phyloP scores from a whole-genome alignment of 1,140 invertebrate genomes.

The Aethina tumida region DNA sequence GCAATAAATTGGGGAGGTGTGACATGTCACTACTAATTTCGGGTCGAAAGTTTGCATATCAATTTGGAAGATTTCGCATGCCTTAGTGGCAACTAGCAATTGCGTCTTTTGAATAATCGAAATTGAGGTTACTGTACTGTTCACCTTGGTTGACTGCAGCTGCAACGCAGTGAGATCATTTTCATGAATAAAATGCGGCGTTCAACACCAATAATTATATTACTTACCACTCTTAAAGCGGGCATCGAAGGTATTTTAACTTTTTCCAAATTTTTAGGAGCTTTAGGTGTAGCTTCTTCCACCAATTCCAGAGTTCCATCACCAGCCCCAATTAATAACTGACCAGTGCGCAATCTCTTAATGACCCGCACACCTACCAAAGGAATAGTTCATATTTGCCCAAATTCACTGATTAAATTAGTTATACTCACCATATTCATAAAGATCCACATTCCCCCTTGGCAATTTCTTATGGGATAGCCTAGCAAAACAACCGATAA shows the following conservation, averaged over 20 bases:
- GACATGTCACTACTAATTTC: slow-evolving; percentile 69
- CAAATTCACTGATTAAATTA: background rate
- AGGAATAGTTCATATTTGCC: background rate
- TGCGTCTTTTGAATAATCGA: slow-evolving; percentile 42
- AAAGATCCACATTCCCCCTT: slow-evolving; percentile 37
- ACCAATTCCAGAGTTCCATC: slow-evolving; percentile 69
- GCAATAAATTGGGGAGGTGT: slow-evolving; percentile 68
- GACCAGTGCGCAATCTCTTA: slow-evolving; percentile 45
- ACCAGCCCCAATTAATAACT: slow-evolving; percentile 69
- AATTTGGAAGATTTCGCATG: slow-evolving; percentile 75
- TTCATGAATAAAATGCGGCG: no score
- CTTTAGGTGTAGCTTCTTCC: slow-evolving; percentile 36
- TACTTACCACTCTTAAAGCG: slow-evolving; percentile 37
- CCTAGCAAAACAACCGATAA: slow-evolving; percentile 62
- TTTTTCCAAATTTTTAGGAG: slow-evolving; percentile 10
- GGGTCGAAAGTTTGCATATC: slow-evolving; percentile 57
- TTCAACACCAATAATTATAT: no score
- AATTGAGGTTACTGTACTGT: slow-evolving; percentile 54
- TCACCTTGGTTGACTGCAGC: slow-evolving; percentile 46
- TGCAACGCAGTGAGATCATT: slow-evolving; percentile 40
- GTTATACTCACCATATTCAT: slow-evolving; percentile 26
- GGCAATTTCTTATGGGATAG: slow-evolving; percentile 37
- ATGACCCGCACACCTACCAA: slow-evolving; percentile 54
- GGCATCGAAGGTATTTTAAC: slow-evolving; percentile 34
- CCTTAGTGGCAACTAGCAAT: slow-evolving; percentile 62